These are phyloP conservation scores for Sabellastarte sp. DNA, from an alignment of 2,888 invertebrate species.

Conservation along the genomic window DNA sequence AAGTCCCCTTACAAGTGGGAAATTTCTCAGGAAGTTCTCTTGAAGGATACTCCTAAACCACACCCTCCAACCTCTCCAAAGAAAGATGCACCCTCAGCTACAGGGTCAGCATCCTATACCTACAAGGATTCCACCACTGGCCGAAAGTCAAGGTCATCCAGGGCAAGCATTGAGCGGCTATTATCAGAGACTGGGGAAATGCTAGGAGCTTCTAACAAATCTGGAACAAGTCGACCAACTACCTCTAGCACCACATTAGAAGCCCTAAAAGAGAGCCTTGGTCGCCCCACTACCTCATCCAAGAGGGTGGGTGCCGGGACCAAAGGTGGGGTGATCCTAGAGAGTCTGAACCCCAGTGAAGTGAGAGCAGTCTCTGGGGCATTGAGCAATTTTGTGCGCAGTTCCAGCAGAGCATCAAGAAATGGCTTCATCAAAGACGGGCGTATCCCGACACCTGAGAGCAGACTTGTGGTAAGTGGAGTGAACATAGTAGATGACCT, in stretches of 20 bases:
- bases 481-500: too few species aligned
- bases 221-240: too few species aligned
- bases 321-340: constrained; percentile 32
- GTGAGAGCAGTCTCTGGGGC: constrained; percentile 55
- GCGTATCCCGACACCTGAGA: constrained; percentile 48
- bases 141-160: neutral
- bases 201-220: too few species aligned
- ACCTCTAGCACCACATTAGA: too few species aligned
- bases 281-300: too few species aligned
- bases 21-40: constrained; percentile 6
- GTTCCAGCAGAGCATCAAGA: constrained; percentile 28
- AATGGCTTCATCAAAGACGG: constrained; percentile 36
- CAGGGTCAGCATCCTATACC: neutral
- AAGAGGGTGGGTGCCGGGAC: too few species aligned
- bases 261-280: too few species aligned
- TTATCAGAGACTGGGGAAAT: too few species aligned
- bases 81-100: too few species aligned
- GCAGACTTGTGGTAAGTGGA: constrained; percentile 47
- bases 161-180: too few species aligned
- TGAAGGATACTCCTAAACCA: neutral
- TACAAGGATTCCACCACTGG: neutral
- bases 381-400: constrained; percentile 46
- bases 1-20: neutral
- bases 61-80: neutral
- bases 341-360: constrained; percentile 52